Conservation (phyloP, 1,140 invertebrate species). For the Eupristina koningsbergeri region DNA sequence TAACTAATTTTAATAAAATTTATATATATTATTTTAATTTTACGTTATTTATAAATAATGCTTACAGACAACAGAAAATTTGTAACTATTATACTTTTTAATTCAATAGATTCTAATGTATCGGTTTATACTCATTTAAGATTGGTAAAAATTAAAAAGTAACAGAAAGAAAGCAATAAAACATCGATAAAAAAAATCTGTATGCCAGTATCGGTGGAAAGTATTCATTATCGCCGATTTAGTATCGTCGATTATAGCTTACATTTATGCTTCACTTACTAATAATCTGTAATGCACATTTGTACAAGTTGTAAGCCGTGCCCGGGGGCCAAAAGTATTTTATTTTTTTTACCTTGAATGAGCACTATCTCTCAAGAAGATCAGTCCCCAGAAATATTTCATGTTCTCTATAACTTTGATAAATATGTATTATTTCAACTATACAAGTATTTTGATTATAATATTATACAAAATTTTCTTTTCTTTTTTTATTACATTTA, state of each 20-base stretch:
- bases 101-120: background rate
- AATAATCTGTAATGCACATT: background rate
- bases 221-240: conserved; percentile 21
- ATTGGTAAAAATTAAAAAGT: background rate
- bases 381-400: background rate
- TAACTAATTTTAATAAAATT: background rate
- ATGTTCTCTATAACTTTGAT: conserved; percentile 13
- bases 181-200: conserved; percentile 2
- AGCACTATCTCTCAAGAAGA: conserved; percentile 3
- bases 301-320: conserved; percentile 19
- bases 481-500: conserved; percentile 41
- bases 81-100: background rate
- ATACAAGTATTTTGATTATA: conserved; percentile 38
- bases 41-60: conserved; percentile 9
- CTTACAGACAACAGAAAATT: background rate
- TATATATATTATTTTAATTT: background rate
- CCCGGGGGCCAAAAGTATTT: background rate
- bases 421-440: conserved; percentile 34
- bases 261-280: background rate
- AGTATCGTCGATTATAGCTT: conserved; percentile 36
- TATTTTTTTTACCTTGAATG: background rate
- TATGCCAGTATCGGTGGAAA: conserved; percentile 14
- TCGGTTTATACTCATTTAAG: background rate
- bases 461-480: conserved; percentile 34
- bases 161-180: conserved; percentile 19